These are phyloP conservation scores for human (Homo sapiens) DNA, from an alignment of 2,113 vertebrate species.

Conservation along the genomic window GRCh38 chr6:3650501-3651000, in stretches of 20 bases:
- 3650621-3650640: not conserved
- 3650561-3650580: not conserved
- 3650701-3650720: not conserved
- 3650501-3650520: not conserved
- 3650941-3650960: not conserved
- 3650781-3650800: too few relatives aligned
- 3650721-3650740: not conserved
- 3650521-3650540: not conserved
- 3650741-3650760: too few relatives aligned
- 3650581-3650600: not conserved
- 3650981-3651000: too few relatives aligned
- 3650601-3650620: not conserved
- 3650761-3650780: not conserved
- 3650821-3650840: not conserved
- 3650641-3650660: not conserved
- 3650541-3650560: not conserved
- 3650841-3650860: too few relatives aligned
- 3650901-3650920: not conserved
- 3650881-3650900: too few relatives aligned
- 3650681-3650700: not conserved
- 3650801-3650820: not conserved
- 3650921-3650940: rapidly evolving
- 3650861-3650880: not conserved
- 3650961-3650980: not conserved
- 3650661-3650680: not conserved